Evolutionary conservation across 2,888 invertebrate species (phyloP).

Genomic region (Odontomyia ornata): DNA sequence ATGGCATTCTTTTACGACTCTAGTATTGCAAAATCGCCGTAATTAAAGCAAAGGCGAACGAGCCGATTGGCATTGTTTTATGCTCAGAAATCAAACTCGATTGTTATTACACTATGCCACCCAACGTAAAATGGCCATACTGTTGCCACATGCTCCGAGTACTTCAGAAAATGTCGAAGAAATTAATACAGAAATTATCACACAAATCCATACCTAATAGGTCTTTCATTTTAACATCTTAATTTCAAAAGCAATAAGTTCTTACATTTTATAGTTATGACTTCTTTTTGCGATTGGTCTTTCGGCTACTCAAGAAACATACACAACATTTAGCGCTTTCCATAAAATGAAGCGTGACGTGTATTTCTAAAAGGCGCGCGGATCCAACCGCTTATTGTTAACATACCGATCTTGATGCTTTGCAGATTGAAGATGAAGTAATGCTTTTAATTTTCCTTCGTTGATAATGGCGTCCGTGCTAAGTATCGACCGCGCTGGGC

Average conservation of each 20-base stretch:
- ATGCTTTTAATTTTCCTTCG: not conserved
- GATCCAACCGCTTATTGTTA: not conserved
- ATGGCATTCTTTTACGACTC: not conserved
- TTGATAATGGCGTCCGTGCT: conserved; percentile 5
- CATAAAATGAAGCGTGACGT: not conserved
- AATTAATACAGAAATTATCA: conserved; percentile 13
- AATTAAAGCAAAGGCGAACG: not conserved
- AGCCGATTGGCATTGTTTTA: not conserved
- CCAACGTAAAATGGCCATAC: not conserved
- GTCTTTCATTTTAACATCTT: conserved; percentile 37
- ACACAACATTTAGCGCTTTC: conserved; percentile 4
- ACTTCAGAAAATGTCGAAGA: conserved; percentile 6
- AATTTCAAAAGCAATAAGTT: conserved; percentile 35
- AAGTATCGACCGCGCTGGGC: conserved; percentile 2
- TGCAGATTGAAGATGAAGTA: not conserved
- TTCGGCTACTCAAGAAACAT: conserved; percentile 33
- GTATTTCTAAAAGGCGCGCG: conserved; percentile 13
- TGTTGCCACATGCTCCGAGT: not conserved
- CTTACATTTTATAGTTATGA: conserved; percentile 36
- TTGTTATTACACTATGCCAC: conserved; percentile 23
- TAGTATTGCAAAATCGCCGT: not conserved
- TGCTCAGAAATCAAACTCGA: not conserved
- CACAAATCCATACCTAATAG: conserved; percentile 22
- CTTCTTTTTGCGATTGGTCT: conserved; percentile 29
- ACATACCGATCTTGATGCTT: not conserved